Percentiles rank a stretch among this genome's conserved stretches.
Evolutionary conservation across 2,113 vertebrate genomes (phyloP).

Genomic region (Hypocryptadius cinnamomeus): DNA sequence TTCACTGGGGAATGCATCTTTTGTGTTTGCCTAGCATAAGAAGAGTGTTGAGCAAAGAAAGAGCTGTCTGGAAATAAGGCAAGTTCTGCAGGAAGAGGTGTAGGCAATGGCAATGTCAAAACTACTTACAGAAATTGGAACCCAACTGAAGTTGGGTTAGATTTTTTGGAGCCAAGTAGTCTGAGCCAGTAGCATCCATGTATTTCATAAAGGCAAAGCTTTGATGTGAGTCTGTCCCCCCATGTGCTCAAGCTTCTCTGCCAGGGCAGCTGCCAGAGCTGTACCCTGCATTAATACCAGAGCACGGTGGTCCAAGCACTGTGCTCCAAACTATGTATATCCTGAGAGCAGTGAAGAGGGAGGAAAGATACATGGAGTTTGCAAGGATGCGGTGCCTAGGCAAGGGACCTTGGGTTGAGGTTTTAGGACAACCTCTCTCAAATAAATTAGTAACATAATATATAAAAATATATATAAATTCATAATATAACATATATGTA

Average conservation of each 20-base stretch:
- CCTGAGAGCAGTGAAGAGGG: not conserved
- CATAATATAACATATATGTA: fast-evolving
- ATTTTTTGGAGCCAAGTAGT: not conserved
- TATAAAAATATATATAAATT: not conserved
- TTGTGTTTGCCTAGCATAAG: not conserved
- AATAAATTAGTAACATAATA: not conserved
- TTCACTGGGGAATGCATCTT: not conserved
- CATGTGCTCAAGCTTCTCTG: not conserved
- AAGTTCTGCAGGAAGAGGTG: not conserved
- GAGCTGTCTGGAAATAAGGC: not conserved
- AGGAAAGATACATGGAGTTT: not conserved
- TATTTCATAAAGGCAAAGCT: not conserved
- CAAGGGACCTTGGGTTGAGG: not conserved
- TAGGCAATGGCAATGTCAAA: not conserved
- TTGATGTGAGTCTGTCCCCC: not conserved
- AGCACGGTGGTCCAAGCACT: not conserved
- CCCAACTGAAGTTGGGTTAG: not conserved
- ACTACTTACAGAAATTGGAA: not conserved
- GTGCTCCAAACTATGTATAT: not conserved
- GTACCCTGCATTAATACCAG: not conserved
- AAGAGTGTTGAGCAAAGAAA: not conserved
- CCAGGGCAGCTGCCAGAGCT: not conserved
- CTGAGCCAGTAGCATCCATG: not conserved
- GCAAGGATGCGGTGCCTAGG: not conserved
- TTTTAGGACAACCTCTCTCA: not conserved